phyloP scores from a whole-genome alignment of 2,797 vertebrate species.

The Tokudaia tokunoshimensis region DNA sequence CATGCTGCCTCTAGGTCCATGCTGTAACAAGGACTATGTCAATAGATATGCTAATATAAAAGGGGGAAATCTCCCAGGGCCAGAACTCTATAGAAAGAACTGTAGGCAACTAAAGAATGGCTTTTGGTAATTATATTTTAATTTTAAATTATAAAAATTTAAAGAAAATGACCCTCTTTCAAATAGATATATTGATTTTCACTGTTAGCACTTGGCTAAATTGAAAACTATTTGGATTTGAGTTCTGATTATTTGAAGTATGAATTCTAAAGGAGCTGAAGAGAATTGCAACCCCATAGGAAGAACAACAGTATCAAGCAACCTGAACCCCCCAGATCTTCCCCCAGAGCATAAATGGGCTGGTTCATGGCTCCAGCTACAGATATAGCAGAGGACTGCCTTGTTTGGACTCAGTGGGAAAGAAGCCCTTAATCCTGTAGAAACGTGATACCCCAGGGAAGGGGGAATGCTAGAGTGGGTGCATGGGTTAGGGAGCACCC shows the following conservation, averaged over 20 bases:
- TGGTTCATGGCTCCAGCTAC: background rate
- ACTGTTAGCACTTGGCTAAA: background rate
- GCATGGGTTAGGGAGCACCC: background rate
- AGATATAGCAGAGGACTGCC: background rate
- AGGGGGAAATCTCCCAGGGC: background rate
- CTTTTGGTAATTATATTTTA: background rate
- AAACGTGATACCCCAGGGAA: background rate
- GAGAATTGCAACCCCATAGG: background rate
- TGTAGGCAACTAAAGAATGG: background rate
- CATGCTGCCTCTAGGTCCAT: background rate
- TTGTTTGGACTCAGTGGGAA: background rate
- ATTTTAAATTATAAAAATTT: background rate
- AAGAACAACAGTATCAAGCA: background rate
- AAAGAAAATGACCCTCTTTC: background rate
- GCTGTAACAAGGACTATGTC: too few species aligned
- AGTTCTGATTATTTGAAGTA: background rate
- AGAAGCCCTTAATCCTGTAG: background rate
- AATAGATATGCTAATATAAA: background rate
- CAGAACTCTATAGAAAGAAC: background rate
- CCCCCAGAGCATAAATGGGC: background rate
- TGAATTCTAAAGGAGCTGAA: background rate
- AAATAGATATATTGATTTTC: background rate
- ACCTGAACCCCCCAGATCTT: background rate
- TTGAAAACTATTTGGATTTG: background rate
- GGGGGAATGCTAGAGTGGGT: background rate